Percentiles rank a stretch among this genome's conserved stretches.
These are phyloP conservation scores for Heliconius melpomene DNA, from an alignment of 1,140 invertebrate genomes.

Conservation along the genomic window DNA sequence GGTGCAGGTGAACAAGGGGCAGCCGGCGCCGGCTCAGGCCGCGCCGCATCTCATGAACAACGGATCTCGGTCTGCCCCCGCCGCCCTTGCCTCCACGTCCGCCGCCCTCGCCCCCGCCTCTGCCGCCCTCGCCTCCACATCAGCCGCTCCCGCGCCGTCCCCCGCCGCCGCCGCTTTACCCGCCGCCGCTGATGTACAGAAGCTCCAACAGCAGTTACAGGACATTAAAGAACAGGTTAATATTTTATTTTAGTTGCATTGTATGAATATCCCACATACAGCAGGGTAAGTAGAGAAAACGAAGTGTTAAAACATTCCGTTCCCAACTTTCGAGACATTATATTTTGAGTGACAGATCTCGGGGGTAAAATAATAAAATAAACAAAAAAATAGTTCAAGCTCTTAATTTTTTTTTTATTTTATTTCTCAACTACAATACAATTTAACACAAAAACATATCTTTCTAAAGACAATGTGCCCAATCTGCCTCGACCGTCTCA, in stretches of 20 bases:
- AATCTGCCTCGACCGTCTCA: constrained; percentile 97
- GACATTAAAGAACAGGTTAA: constrained; percentile 96
- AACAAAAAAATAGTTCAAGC: too few species aligned
- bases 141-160: constrained; percentile 1
- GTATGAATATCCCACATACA: too few species aligned
- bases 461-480: constrained; percentile 95
- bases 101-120: constrained; percentile 62
- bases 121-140: constrained; percentile 26
- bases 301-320: too few species aligned
- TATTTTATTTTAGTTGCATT: neutral
- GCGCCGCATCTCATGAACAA: constrained; percentile 89
- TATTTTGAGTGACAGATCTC: too few species aligned
- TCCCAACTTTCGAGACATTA: too few species aligned
- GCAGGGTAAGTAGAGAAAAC: too few species aligned
- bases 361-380: too few species aligned
- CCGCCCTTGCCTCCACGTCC: constrained; percentile 30
- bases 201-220: constrained; percentile 96
- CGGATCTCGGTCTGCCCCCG: constrained; percentile 77
- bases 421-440: neutral
- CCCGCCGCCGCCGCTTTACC: constrained; percentile 63
- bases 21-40: constrained; percentile 62
- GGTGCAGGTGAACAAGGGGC: constrained; percentile 74
- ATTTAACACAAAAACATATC: constrained; percentile 16
- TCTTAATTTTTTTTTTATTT: too few species aligned
- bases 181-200: constrained; percentile 88